Base-by-base conservation (phyloP, 2,888 invertebrate genomes). In the Pantelozetes paolii region DNA sequence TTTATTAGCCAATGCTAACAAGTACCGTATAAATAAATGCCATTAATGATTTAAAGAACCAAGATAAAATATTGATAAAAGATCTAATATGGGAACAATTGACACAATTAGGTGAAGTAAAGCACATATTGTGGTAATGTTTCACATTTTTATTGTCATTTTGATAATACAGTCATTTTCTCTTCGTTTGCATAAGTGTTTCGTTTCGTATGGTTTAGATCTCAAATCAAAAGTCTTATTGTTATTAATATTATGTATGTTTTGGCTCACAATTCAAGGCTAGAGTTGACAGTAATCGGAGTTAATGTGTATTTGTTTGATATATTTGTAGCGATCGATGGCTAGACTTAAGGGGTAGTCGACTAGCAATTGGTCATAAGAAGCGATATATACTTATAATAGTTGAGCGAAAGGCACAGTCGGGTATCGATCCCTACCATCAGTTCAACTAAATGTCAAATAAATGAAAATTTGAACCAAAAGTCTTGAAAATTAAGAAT, bases 341-440 rank as follows among this genome's bases (percentile, higher is more conserved):
- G 62, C 62, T 64, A 64, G 69, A 42, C 67, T 67, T 42, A 20
- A 69, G 42, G 45, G 69, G 69, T 42, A 69, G 40, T 69, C 20
- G 69, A 69, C 69, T 69, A 69, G 69, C 69, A 69, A 69, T 69
- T 69, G 69, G 32, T 64, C 57, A 30, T 57, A 57, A 57, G 57
- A 57, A 64, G 40, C 36, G n/a, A 20, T 20, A 45, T 42, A 69
- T 69, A 40, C 28, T 42, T 26, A 32, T 30, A 42, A 67, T 40
- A 45, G 23, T 69, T 42, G 40, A 69, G 69, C 69, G 62, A 69
- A 67, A 69, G 69, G 69, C 69, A 69, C 69, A 69, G 69, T 69
- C 42, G 69, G 69, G 69, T 45, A 69, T 20, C 15, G 45, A 69
- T 45, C 69, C 69, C 45, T 69, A 42, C 62, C 45, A 42, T 40